These are phyloP conservation scores for Pelochelys cantorii DNA, from an alignment of 2,797 vertebrate genomes.

Conservation along the genomic window DNA sequence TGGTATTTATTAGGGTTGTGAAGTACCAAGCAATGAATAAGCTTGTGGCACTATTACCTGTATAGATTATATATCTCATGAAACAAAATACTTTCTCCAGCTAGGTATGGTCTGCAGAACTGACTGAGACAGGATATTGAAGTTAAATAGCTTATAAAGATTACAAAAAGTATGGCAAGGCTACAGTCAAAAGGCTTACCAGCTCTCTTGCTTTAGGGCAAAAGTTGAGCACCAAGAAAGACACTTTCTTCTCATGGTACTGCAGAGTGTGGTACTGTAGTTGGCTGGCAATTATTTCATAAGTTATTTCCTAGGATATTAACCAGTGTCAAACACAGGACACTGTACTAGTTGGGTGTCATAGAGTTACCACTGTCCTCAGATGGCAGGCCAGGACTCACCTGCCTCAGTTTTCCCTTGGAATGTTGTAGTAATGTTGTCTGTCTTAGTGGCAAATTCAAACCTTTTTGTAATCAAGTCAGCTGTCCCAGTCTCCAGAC, in stretches of 20 bases:
- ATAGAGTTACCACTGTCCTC: neutral
- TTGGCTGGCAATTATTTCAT: neutral
- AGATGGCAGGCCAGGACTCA: neutral
- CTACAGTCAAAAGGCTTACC: neutral
- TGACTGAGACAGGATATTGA: fast-evolving
- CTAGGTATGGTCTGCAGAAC: neutral
- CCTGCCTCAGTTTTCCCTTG: neutral
- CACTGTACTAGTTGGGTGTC: neutral
- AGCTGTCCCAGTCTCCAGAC: neutral
- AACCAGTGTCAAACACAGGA: neutral
- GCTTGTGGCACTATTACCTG: neutral
- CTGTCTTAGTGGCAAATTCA: neutral
- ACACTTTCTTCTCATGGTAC: neutral
- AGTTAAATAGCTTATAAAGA: neutral
- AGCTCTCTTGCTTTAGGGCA: neutral
- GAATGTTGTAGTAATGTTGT: neutral
- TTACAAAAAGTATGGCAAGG: neutral
- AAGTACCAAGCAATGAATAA: neutral
- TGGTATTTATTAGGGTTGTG: fast-evolving
- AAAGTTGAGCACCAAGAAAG: fast-evolving
- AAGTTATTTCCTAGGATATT: neutral
- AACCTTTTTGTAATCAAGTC: neutral
- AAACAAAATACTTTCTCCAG: neutral
- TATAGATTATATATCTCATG: neutral
- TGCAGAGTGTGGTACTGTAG: neutral